Evolutionary conservation across 2,888 invertebrate species (phyloP).

Genomic region (Coelinius sp.): DNA sequence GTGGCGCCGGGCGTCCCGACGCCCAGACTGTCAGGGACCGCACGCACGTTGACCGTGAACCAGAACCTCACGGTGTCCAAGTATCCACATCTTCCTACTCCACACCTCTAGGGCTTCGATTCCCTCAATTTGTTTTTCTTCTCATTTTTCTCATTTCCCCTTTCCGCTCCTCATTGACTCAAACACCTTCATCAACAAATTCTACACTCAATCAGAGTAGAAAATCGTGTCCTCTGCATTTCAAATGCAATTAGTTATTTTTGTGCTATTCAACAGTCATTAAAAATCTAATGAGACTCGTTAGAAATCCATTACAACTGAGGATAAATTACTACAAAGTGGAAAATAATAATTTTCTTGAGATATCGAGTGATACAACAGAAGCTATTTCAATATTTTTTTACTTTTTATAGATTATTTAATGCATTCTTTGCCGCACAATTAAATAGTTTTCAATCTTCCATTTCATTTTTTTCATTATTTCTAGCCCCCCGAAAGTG

Average conservation of each 20-base stretch:
- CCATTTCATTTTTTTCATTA: too few relatives aligned
- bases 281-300: conserved; percentile 7
- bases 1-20: conserved; percentile 57
- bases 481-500: too few relatives aligned
- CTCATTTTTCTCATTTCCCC: background rate
- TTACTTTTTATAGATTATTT: too few relatives aligned
- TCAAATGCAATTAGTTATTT: background rate
- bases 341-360: background rate
- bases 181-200: background rate
- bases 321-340: background rate
- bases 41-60: conserved; percentile 66
- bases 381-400: background rate
- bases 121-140: background rate
- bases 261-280: background rate
- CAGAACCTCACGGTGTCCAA: conserved; percentile 42
- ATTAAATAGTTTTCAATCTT: too few relatives aligned
- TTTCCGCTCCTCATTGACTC: conserved; percentile 12
- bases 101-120: background rate
- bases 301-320: conserved; percentile 13
- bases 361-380: background rate
- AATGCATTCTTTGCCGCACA: too few relatives aligned
- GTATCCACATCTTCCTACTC: conserved; percentile 24
- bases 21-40: conserved; percentile 64
- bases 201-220: background rate
- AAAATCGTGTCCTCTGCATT: conserved; percentile 1